These are phyloP conservation scores for Atta texana DNA, from an alignment of 1,140 invertebrate species.

Conservation along the genomic window DNA sequence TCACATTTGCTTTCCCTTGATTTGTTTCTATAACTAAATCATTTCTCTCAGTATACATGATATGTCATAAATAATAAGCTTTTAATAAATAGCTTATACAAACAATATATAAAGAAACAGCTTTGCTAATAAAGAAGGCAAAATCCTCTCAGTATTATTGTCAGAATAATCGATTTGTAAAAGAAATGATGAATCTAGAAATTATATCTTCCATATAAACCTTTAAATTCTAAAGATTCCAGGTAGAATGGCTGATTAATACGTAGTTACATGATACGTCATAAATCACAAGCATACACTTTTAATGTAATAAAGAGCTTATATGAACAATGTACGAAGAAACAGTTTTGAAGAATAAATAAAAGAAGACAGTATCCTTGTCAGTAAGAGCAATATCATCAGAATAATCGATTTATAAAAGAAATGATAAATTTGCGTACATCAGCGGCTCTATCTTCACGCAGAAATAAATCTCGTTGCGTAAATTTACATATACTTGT, in stretches of 20 bases:
- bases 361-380: no score
- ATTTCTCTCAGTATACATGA: no score
- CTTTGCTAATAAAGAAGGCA: neutral
- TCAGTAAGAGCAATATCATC: constrained; percentile 33
- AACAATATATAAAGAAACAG: neutral
- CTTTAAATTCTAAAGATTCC: neutral
- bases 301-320: neutral
- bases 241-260: neutral
- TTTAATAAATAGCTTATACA: neutral
- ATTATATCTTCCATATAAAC: neutral
- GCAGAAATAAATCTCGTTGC: constrained; percentile 37
- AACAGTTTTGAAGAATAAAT: neutral
- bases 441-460: constrained; percentile 37
- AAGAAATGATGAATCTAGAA: constrained; percentile 29
- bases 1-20: no score
- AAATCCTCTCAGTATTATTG: constrained; percentile 7
- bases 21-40: no score
- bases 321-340: no score
- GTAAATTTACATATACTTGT: constrained; percentile 55
- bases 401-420: constrained; percentile 38
- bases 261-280: neutral
- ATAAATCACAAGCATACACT: neutral
- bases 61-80: neutral
- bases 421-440: constrained; percentile 29
- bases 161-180: constrained; percentile 29